Base-by-base conservation (phyloP, 2,888 invertebrate genomes). In the Octonoba sinensis region DNA sequence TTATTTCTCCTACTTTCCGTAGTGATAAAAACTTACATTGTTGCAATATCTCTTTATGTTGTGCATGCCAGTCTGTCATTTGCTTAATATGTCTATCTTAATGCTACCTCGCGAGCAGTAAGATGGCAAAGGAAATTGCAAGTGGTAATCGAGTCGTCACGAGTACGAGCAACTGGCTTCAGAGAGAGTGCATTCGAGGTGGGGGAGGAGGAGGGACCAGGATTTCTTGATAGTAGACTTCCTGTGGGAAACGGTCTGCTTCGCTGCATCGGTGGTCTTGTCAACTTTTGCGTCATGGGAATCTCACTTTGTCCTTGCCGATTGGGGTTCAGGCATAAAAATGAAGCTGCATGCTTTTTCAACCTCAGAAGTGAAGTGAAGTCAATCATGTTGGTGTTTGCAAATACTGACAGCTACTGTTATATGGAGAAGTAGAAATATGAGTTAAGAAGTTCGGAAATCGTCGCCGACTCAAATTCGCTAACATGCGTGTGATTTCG, bases 191-290 rank as follows among this genome's bases (percentile, higher is more conserved):
- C 20, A n/a, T 62, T 22, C 22, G 13, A 57, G 57, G 60, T 72
- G 69, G 66, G 72, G 62, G 47, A 73, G 56, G 20, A 22, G 18
- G 27, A 49, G 18, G 60, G 62, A 64, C 62, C 49, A 62, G 62
- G 70, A 56, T 70, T 20, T 64, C 54, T 47, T 77, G 70, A 77
- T 70, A 70, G 47, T n/a, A 18, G 67, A 73, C 67, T 81, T 81
- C 73, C 64, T 73, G 60, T 73, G 66, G 59, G 70, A 71, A 71
- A 56, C 51, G 79, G 24, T 69, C 66, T 54, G 54, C 51, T 54
- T 57, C 60, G 24, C 60, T 81, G 62, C 69, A 64, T 71, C 64
- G 79, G 69, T 60, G 79, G 67, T 69, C 73, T 69, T 44, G 36
- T 66, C 67, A 36, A 27, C 46, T 51, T 64, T 54, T 20, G 46